A percentile compares a stretch with the other conserved stretches of the same genome.
Evolutionary conservation across 2,113 vertebrate genomes (phyloP).

Genomic region (Cacatua alba): DNA sequence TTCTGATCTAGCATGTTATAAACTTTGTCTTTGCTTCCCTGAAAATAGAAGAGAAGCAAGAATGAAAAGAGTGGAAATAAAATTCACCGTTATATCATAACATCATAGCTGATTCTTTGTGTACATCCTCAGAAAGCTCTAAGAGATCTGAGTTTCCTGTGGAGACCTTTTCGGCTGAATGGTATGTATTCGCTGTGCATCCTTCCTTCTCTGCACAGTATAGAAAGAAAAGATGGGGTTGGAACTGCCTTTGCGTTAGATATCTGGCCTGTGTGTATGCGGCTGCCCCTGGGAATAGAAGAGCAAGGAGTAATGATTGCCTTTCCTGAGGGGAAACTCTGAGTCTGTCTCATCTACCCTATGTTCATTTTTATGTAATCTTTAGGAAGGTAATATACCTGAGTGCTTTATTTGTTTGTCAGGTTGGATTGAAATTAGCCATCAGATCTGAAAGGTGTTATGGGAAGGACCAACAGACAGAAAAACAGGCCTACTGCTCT

Average conservation of each 20-base stretch:
- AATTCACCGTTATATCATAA: neutral
- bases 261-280: accelerated
- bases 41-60: neutral
- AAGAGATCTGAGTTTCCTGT: slow-evolving; percentile 55
- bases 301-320: neutral
- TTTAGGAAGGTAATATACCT: neutral
- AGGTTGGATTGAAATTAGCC: neutral
- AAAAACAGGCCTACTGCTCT: neutral
- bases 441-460: neutral
- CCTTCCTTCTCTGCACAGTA: neutral
- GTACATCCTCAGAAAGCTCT: slow-evolving; percentile 29
- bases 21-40: neutral
- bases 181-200: neutral
- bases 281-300: neutral
- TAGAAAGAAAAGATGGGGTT: neutral
- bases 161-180: slow-evolving; percentile 51
- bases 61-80: neutral
- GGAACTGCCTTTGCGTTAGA: neutral
- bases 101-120: neutral
- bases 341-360: neutral
- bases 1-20: neutral
- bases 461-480: neutral
- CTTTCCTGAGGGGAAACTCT: neutral
- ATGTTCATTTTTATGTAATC: neutral
- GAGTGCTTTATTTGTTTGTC: neutral